Evolutionary conservation across 2,888 invertebrate genomes (phyloP).

Genomic region (Nymphalis c-album): DNA sequence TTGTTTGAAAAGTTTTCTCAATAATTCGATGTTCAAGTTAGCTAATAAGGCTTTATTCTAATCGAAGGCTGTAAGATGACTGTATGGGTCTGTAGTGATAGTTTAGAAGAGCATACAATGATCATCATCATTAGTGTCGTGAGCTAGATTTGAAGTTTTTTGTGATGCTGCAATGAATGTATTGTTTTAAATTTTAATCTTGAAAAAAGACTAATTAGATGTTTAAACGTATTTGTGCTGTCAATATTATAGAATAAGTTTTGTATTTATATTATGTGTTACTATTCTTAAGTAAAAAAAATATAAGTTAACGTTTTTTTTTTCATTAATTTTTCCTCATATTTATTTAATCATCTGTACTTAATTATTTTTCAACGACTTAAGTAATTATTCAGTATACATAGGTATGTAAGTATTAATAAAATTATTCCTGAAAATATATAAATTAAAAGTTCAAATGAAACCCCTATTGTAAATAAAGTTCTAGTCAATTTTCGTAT

Average conservation of each 20-base stretch:
- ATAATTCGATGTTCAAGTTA: conserved; percentile 36
- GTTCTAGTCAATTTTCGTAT: too few species aligned
- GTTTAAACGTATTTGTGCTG: conserved; percentile 58
- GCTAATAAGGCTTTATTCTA: conserved; percentile 49
- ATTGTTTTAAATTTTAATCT: conserved; percentile 45
- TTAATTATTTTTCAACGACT: not conserved
- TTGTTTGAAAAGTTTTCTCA: conserved; percentile 33
- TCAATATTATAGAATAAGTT: conserved; percentile 54
- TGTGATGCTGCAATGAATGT: conserved; percentile 34
- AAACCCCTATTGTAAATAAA: too few species aligned
- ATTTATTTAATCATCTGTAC: not conserved
- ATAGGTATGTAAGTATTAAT: too few species aligned
- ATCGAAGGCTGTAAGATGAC: conserved; percentile 51
- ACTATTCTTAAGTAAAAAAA: conserved; percentile 41
- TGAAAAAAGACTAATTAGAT: conserved; percentile 62
- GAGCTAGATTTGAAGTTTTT: conserved; percentile 32
- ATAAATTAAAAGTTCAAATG: too few species aligned
- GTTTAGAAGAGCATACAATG: conserved; percentile 37
- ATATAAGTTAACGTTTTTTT: conserved; percentile 23
- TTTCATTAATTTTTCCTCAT: conserved; percentile 17
- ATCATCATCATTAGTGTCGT: conserved; percentile 39
- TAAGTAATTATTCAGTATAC: too few species aligned
- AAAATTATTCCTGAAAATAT: too few species aligned
- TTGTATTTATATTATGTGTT: conserved; percentile 53
- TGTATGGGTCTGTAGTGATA: conserved; percentile 43